These are phyloP conservation scores for Centropristis striata DNA, from an alignment of 2,113 vertebrate species.

Conservation along the genomic window DNA sequence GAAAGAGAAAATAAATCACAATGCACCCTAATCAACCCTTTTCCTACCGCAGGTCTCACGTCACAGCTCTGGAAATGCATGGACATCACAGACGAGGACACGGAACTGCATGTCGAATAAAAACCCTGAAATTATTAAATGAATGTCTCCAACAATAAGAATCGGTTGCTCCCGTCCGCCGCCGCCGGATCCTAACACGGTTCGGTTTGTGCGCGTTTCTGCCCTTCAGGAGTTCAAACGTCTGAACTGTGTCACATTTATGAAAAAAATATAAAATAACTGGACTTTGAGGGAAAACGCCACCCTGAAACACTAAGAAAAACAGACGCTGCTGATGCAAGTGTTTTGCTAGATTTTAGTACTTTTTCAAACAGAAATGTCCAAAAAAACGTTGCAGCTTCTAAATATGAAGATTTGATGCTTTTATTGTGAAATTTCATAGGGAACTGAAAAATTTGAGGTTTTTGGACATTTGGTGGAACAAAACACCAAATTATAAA, in stretches of 20 bases:
- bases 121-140: slow-evolving; percentile 67
- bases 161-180: not conserved
- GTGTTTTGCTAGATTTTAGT: no score
- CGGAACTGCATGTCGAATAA: slow-evolving; percentile 67
- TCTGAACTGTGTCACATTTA: slow-evolving; percentile 47
- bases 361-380: no score
- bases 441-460: no score
- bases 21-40: slow-evolving; percentile 37
- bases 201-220: slow-evolving; percentile 28
- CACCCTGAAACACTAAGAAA: slow-evolving; percentile 41
- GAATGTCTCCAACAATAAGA: not conserved
- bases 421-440: slow-evolving; percentile 5
- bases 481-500: not conserved
- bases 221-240: slow-evolving; percentile 26
- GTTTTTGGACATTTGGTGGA: not conserved
- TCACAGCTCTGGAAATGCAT: slow-evolving; percentile 69
- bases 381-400: not conserved
- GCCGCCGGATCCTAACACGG: not conserved
- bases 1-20: slow-evolving; percentile 23
- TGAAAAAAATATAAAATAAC: not conserved
- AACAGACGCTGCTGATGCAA: not conserved
- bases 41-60: slow-evolving; percentile 42
- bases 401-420: not conserved
- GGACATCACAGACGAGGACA: slow-evolving; percentile 66
- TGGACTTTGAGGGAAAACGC: slow-evolving; percentile 27